Evolutionary conservation across 2,113 vertebrate species (phyloP), one percentile per base, ranked within the genome.

Genomic region (Corythoichthys intestinalis): DNA sequence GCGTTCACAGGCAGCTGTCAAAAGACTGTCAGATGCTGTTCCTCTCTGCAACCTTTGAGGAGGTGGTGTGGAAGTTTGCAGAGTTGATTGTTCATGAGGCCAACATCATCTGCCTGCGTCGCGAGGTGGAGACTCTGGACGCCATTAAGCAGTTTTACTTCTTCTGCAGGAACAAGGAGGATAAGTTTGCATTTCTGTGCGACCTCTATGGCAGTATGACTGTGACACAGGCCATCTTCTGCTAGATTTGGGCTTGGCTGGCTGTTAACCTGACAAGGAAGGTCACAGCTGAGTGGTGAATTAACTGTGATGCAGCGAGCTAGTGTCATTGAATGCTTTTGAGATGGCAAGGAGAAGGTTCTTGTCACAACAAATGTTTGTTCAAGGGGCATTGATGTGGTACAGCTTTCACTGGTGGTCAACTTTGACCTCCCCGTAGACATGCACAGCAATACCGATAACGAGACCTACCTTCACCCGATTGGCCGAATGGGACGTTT

Each of bases 341-440:
- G 94, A 70, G 91, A 91, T 0, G 96, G 96, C 85, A 96, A 96
- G 54, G 96, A 99, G 78, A 99, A 99, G 73, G 96, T 99, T 66
- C 90, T 98, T 53, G 94, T 99, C 78, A 98, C 96, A 78, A 98
- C 97, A 0, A 99, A 99, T 1, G 96, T 98, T 79, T 98, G 96
- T 72, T 94, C 96, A 74, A 93, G 97, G 81, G 97, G 96, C 38
- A 98, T 98, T 0, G 96, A 98, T 7, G 96, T 98, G 1, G 95
- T 97, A 73, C 96, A 99, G 61, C 94, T 99, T 4, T 96, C 97
- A 0, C 93, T 98, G 0, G 96, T 98, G 63, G 96, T 99, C 70
- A 99, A 98, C 86, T 98, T 98, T 67, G 96, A 98, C 84, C 94
- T 97, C 2, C 96, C 96, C 0, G 92, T 98, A 89, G 94, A 96